Base-by-base conservation (phyloP, 2,888 invertebrate species). In the Notodromas monacha region DNA sequence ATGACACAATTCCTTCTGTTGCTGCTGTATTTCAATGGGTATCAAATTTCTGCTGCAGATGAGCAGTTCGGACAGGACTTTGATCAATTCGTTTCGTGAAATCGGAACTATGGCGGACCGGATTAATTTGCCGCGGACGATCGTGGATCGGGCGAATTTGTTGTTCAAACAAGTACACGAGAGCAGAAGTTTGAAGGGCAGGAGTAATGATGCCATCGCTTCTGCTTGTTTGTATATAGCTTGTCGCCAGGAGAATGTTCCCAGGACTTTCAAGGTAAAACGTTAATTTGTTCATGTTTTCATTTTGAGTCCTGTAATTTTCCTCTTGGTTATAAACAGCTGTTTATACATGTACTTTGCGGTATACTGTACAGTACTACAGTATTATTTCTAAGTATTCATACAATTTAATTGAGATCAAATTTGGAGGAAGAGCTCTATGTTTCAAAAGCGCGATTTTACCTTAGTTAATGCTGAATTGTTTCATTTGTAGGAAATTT, bases 161-260 rank as follows among this genome's bases (percentile, higher is more conserved):
- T 58, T 92, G 32, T 96, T 96, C 47, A 96, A 96, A 54, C 86
- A 96, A 39, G 45, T 89, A 0, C 84, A 86, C 42, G 89, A 89
- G 46, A 81, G 84, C 1, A 77, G 84, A 50, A 76, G 79, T 44
- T 54, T 89, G 26, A 86, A 86, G 52, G 86, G 89, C 4, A 62
- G 89, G 36, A 72, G 84, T 2, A 89, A 86, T 45, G 92, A 96
- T 49, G 92, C 96, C 0, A 92, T 96, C 41, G 86, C 89, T 0
- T 89, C 96, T 0, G 92, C 96, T 0, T 96, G 92, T 49, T 58
- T 99, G 15, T 99, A 96, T 49, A 96, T 99, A 37, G 92, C 96
- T 0, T 99, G 96, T 44, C 59, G 96, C 2, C 89, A 96, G 44
- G 96, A 96, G 50, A 84, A 86, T 4, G 96, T 96, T 0, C 92